Evolutionary conservation across 2,888 invertebrate species (phyloP).

Genomic region (Panzeria rudis): DNA sequence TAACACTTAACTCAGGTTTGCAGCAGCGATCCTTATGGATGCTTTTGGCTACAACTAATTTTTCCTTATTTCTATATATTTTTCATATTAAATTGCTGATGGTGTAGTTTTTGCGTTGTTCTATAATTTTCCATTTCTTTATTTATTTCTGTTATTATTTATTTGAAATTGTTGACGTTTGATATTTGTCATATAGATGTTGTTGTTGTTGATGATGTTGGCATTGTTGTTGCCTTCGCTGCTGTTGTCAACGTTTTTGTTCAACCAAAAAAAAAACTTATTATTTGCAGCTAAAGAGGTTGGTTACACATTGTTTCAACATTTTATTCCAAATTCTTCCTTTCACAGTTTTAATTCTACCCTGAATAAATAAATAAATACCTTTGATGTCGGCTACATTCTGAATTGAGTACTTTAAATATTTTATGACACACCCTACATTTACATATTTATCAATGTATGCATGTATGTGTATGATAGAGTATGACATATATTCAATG

Average conservation of each 20-base stretch:
- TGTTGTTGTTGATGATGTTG: not conserved
- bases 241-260: conserved; percentile 18
- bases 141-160: conserved; percentile 55
- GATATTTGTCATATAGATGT: conserved; percentile 22
- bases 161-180: conserved; percentile 52
- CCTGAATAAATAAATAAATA: conserved; percentile 10
- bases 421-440: conserved; percentile 54
- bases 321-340: conserved; percentile 6
- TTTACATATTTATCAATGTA: not conserved
- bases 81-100: conserved; percentile 6
- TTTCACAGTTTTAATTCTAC: conserved; percentile 14
- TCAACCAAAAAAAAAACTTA: conserved; percentile 5
- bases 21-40: no score
- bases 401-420: conserved; percentile 56
- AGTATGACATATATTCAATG: conserved; percentile 41
- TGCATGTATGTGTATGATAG: conserved; percentile 9
- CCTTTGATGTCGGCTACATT: conserved; percentile 33
- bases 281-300: conserved; percentile 33
- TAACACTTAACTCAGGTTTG: no score
- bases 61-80: not conserved
- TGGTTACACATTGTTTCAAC: conserved; percentile 28
- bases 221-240: not conserved
- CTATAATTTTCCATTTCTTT: conserved; percentile 26
- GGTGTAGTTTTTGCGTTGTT: not conserved
- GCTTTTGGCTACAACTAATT: no score